Conservation (phyloP, 2,888 invertebrate species). For the Bedellia somnulentella region DNA sequence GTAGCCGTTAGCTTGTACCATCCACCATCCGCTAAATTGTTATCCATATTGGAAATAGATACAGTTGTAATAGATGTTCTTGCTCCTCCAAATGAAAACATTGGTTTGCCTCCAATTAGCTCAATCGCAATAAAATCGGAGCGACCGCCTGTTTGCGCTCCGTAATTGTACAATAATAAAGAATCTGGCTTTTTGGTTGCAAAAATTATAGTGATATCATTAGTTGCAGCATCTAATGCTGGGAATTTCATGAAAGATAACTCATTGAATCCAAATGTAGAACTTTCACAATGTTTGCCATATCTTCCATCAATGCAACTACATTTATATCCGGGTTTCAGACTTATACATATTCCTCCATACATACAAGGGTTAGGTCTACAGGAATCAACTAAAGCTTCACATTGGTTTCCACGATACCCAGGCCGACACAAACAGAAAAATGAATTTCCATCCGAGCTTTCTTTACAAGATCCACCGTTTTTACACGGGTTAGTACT, state of each 20-base stretch:
- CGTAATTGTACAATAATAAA: constrained; percentile 89
- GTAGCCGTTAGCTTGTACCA: constrained; percentile 94
- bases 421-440: constrained; percentile 91
- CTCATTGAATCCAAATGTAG: constrained; percentile 87
- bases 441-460: constrained; percentile 84
- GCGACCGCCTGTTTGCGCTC: constrained; percentile 82
- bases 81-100: constrained; percentile 89
- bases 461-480: constrained; percentile 88
- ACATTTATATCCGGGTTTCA: constrained; percentile 86
- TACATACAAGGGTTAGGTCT: constrained; percentile 90
- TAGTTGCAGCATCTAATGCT: constrained; percentile 82
- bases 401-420: constrained; percentile 89
- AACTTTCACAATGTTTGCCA: constrained; percentile 88
- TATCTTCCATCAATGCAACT: constrained; percentile 87
- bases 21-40: constrained; percentile 77
- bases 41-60: constrained; percentile 64
- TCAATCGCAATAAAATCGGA: constrained; percentile 94
- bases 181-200: constrained; percentile 87
- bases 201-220: constrained; percentile 88
- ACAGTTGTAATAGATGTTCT: constrained; percentile 86
- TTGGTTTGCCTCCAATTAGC: constrained; percentile 77
- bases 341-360: constrained; percentile 84
- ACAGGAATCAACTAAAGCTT: constrained; percentile 86
- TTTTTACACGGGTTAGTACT: constrained; percentile 86
- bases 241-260: constrained; percentile 89